Percentiles rank a stretch among this genome's conserved stretches.
phyloP scores from a whole-genome alignment of 2,113 vertebrate genomes.

The Cardinalis cardinalis region DNA sequence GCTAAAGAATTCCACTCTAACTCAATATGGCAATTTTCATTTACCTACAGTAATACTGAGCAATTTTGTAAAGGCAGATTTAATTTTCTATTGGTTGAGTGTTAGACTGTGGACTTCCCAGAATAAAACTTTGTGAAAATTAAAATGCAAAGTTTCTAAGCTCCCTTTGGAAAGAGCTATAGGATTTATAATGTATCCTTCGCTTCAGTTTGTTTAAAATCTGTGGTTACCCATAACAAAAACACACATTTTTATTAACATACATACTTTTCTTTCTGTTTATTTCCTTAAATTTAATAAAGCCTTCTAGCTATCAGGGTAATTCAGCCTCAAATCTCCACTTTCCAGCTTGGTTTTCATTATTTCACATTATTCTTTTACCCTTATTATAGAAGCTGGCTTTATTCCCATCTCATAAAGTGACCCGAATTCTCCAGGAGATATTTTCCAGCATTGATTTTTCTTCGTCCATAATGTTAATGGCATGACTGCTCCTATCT shows the following conservation, averaged over 20 bases:
- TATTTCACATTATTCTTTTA: constrained; percentile 22
- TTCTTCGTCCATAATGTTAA: constrained; percentile 4
- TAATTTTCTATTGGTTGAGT: neutral
- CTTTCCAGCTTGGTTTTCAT: constrained; percentile 1
- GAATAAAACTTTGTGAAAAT: neutral
- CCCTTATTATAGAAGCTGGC: constrained; percentile 4
- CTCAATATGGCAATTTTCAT: neutral
- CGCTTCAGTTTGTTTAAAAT: neutral
- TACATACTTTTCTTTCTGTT: neutral
- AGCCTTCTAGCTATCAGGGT: neutral
- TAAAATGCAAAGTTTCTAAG: neutral
- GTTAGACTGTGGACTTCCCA: neutral
- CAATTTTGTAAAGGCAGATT: neutral
- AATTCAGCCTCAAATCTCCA: constrained; percentile 17
- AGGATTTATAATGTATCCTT: neutral
- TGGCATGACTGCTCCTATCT: neutral
- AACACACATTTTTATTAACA: neutral
- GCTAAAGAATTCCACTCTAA: neutral
- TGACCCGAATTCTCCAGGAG: neutral
- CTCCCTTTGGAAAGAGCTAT: neutral
- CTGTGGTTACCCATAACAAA: neutral
- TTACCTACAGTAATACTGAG: neutral
- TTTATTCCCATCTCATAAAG: constrained; percentile 47
- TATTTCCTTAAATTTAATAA: constrained; percentile 46
- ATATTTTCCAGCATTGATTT: constrained; percentile 40